phyloP scores from a whole-genome alignment of 23 tunicate genomes.

The Trididemnum miniatum region DNA sequence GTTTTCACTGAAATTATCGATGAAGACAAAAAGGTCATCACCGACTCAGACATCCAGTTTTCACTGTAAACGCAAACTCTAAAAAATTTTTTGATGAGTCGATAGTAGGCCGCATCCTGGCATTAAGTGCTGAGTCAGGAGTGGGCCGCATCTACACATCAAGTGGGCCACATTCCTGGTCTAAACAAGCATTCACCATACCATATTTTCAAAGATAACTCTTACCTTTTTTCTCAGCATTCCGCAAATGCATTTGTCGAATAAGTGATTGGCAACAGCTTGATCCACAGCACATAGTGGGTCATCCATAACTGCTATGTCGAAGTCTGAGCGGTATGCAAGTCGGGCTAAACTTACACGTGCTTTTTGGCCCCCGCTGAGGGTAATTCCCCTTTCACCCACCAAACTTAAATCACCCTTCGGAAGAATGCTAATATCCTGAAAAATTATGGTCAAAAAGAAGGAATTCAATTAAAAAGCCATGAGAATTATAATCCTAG shows the following conservation, averaged over 20 bases:
- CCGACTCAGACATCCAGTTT: too few relatives aligned
- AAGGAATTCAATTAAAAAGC: background rate
- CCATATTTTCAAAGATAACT: too few relatives aligned
- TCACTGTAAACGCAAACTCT: too few relatives aligned
- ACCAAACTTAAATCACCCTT: slow-evolving; percentile 77
- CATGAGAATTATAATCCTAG: background rate
- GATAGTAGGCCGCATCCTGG: too few relatives aligned
- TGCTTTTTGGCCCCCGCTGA: slow-evolving; percentile 97
- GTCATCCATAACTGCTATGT: slow-evolving; percentile 80
- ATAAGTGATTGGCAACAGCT: slow-evolving; percentile 68
- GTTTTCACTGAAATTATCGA: too few relatives aligned
- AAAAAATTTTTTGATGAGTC: too few relatives aligned
- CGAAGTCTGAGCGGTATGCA: slow-evolving; percentile 48
- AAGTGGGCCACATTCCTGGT: too few relatives aligned
- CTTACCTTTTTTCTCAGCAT: slow-evolving; percentile 65
- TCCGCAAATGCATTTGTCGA: slow-evolving; percentile 70
- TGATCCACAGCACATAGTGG: slow-evolving; percentile 95
- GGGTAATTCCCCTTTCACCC: slow-evolving; percentile 87
- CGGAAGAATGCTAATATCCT: slow-evolving; percentile 64
- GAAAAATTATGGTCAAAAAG: too few relatives aligned
- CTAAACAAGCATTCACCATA: too few relatives aligned
- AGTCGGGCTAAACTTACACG: slow-evolving; percentile 86
- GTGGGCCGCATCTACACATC: too few relatives aligned
- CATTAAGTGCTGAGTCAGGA: too few relatives aligned
- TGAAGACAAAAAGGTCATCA: too few relatives aligned